A percentile compares a stretch with the other conserved stretches of the same genome.
Evolutionary conservation across 2,888 invertebrate species (phyloP).

Genomic region (Dynastes hyllus): DNA sequence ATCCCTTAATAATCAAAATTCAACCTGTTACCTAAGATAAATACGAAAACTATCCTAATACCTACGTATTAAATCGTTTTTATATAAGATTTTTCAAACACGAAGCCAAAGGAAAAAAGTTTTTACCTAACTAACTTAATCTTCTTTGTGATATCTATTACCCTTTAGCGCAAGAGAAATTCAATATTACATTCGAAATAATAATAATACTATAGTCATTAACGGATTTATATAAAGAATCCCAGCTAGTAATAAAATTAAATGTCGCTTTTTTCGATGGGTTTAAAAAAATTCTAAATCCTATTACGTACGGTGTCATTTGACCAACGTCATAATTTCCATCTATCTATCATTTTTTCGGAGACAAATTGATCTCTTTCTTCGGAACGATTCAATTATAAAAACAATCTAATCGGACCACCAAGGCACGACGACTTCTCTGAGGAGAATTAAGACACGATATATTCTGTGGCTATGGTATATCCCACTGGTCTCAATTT

Average conservation of each 20-base stretch:
- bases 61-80: slow-evolving; percentile 45
- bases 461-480: slow-evolving; percentile 1
- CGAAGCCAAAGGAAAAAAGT: slow-evolving; percentile 16
- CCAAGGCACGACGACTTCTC: slow-evolving; percentile 28
- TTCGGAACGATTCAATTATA: slow-evolving; percentile 47
- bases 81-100: slow-evolving; percentile 26
- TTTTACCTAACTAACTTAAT: slow-evolving; percentile 25
- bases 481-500: slow-evolving; percentile 18
- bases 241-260: slow-evolving; percentile 29
- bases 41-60: slow-evolving; percentile 25
- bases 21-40: slow-evolving; percentile 11
- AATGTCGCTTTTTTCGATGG: slow-evolving; percentile 25
- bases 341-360: slow-evolving; percentile 41
- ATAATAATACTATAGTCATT: slow-evolving; percentile 36
- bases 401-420: slow-evolving; percentile 52
- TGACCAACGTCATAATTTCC: slow-evolving; percentile 39
- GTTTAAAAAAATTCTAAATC: slow-evolving; percentile 25
- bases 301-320: slow-evolving; percentile 51
- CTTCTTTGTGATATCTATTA: slow-evolving; percentile 18
- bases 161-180: slow-evolving; percentile 1
- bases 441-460: not conserved
- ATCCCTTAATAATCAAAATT: slow-evolving; percentile 24
- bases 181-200: slow-evolving; percentile 15
- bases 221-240: slow-evolving; percentile 1
- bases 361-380: slow-evolving; percentile 30